A percentile compares a stretch with the other conserved stretches of the same genome.
Evolutionary conservation across 2,888 invertebrate genomes (phyloP).

Genomic region (Pheosia gnoma): DNA sequence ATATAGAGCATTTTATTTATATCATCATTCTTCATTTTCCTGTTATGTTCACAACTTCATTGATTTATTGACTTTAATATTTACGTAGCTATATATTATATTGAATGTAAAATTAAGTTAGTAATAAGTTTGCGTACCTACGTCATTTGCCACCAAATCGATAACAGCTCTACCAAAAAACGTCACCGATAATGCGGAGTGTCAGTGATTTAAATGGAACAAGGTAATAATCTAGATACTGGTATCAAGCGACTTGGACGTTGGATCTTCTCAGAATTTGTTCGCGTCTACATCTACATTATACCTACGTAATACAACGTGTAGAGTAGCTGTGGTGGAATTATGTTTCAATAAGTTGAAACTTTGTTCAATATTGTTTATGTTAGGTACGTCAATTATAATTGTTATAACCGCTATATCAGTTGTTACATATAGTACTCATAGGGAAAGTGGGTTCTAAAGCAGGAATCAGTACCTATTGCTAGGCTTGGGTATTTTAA

Average conservation of each 20-base stretch:
- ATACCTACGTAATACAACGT: constrained; percentile 24
- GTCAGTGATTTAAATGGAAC: constrained; percentile 58
- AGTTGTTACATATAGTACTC: too few species aligned
- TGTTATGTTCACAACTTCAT: constrained; percentile 35
- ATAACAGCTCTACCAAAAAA: constrained; percentile 46
- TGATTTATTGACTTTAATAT: constrained; percentile 20
- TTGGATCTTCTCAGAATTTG: constrained; percentile 49
- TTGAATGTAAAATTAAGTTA: background rate
- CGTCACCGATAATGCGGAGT: constrained; percentile 46
- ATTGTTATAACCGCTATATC: too few species aligned
- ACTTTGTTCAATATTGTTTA: constrained; percentile 8
- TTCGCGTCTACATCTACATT: constrained; percentile 27
- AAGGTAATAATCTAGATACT: constrained; percentile 64
- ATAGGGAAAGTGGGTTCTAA: too few species aligned
- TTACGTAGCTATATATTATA: constrained; percentile 11
- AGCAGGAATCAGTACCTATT: background rate
- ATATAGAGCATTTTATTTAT: constrained; percentile 33
- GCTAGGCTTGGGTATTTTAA: too few species aligned
- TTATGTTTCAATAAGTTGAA: constrained; percentile 23
- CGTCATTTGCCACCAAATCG: constrained; percentile 31
- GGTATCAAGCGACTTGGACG: constrained; percentile 48
- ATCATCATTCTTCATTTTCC: constrained; percentile 38
- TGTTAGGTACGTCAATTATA: too few species aligned
- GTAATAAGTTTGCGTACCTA: constrained; percentile 8
- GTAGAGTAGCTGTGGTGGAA: constrained; percentile 14